Conservation (phyloP, 2,113 vertebrate species). For the Scolopax mira region DNA sequence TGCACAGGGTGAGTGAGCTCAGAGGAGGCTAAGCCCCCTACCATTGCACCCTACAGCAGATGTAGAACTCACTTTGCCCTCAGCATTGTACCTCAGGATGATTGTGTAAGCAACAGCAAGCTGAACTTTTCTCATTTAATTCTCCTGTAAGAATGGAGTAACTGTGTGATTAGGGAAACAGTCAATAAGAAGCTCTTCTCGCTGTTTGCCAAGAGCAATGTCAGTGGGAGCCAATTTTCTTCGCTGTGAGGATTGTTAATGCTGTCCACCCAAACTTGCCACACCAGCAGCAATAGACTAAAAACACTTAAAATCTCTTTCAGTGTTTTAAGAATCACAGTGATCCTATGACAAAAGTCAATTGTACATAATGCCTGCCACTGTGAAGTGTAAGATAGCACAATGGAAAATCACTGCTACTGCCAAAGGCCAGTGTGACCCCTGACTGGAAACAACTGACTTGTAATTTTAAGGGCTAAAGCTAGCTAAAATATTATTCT, state of each 20-base stretch:
- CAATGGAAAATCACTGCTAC: not conserved
- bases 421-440: not conserved
- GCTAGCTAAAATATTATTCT: not conserved
- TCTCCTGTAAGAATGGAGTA: not conserved
- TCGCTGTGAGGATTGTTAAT: not conserved
- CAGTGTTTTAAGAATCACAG: not conserved
- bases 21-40: not conserved
- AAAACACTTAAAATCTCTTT: not conserved
- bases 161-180: not conserved
- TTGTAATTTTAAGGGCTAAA: not conserved
- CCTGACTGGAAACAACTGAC: not conserved
- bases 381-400: not conserved
- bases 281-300: not conserved
- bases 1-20: not conserved
- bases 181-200: not conserved
- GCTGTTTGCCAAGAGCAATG: not conserved
- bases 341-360: not conserved
- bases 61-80: not conserved
- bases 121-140: not conserved
- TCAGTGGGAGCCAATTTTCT: conserved; percentile 7
- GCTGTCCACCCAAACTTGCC: not conserved
- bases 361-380: not conserved
- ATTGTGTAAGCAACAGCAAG: not conserved
- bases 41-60: not conserved
- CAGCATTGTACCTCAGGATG: not conserved